Conservation (phyloP, 53 echinoderm and acorn worm genomes). For the Hippasteria phrygiana region DNA sequence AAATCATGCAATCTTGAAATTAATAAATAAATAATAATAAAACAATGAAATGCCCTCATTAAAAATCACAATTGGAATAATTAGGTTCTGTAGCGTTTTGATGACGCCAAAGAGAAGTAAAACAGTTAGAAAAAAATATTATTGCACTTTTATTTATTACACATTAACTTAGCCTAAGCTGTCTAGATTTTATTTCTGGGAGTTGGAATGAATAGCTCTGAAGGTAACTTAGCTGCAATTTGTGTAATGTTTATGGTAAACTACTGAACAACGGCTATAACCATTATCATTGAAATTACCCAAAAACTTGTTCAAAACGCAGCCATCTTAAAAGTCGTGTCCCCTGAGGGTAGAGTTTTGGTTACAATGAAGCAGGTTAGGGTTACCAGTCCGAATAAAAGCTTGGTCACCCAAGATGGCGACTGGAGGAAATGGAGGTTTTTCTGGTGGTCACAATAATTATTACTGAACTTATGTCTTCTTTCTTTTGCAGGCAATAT, state of each 20-base stretch:
- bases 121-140: background rate
- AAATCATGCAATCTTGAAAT: constrained; percentile 3
- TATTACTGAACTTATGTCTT: background rate
- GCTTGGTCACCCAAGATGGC: background rate
- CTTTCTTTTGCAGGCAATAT: background rate
- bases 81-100: background rate
- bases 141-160: constrained; percentile 64
- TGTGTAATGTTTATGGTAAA: background rate
- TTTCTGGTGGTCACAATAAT: too few relatives aligned
- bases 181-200: background rate
- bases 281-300: background rate
- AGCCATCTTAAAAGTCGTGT: background rate
- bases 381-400: too few relatives aligned
- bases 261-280: background rate
- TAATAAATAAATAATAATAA: background rate
- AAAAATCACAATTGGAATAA: background rate
- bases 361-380: too few relatives aligned
- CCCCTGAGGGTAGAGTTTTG: background rate
- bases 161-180: background rate
- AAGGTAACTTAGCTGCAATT: background rate
- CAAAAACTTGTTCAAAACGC: background rate
- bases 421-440: background rate
- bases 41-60: background rate
- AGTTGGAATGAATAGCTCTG: constrained; percentile 38
- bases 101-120: background rate